phyloP scores from a whole-genome alignment of 2,888 invertebrate genomes.

The Emmelina monodactyla region DNA sequence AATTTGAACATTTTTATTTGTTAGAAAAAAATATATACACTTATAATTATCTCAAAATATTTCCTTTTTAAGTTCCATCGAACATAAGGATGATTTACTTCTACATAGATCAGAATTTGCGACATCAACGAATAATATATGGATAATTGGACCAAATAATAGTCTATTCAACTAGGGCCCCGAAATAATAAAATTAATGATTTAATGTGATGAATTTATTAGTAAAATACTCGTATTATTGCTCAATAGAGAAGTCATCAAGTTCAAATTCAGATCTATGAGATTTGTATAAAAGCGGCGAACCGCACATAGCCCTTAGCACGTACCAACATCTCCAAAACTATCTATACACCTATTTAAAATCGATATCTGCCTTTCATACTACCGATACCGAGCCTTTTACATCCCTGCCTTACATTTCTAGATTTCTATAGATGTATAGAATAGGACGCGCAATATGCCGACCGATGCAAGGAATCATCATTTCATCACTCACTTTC shows the following conservation, averaged over 20 bases:
- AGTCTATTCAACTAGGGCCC: no score
- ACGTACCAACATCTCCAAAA: neutral
- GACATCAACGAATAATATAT: conserved; percentile 18
- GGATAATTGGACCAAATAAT: no score
- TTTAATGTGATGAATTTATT: no score
- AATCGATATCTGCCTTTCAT: neutral
- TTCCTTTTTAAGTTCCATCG: conserved; percentile 23
- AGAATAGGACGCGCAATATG: no score
- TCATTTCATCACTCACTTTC: no score
- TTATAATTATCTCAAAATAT: conserved; percentile 41
- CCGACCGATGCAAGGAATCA: no score
- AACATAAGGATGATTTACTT: conserved; percentile 22
- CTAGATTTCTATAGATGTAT: no score
- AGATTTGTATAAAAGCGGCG: no score
- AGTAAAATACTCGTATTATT: conserved; percentile 16
- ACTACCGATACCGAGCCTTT: neutral
- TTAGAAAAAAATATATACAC: conserved; percentile 48
- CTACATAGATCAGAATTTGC: conserved; percentile 39
- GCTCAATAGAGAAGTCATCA: neutral
- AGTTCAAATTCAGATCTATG: no score
- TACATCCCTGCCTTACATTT: no score
- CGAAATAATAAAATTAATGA: no score
- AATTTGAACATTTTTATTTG: conserved; percentile 25
- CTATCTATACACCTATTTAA: neutral
- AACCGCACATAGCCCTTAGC: no score